Conservation (phyloP, 53 echinoderm and acorn worm species). For the Holothuria leucospilota region DNA sequence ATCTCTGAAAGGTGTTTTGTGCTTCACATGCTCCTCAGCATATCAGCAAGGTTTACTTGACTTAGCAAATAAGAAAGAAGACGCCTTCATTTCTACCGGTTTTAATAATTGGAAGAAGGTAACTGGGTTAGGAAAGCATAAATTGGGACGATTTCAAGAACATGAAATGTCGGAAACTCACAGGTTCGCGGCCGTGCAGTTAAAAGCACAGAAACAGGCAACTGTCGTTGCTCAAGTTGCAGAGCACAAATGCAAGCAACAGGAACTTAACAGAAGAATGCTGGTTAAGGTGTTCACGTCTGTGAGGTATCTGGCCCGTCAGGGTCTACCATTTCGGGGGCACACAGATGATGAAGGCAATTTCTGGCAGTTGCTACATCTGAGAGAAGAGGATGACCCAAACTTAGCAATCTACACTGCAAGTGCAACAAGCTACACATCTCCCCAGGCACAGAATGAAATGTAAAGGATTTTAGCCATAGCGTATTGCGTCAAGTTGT, state of each 20-base stretch:
- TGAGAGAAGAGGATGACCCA: conserved; percentile 35
- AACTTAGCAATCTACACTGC: not conserved
- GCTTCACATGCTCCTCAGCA: conserved; percentile 46
- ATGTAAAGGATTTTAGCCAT: conserved; percentile 21
- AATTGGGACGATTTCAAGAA: conserved; percentile 25
- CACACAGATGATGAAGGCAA: conserved; percentile 43
- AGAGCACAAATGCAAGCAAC: not conserved
- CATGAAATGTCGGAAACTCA: conserved; percentile 43
- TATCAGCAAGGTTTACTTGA: too few species aligned
- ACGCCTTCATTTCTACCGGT: conserved; percentile 57
- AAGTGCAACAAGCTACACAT: conserved; percentile 31
- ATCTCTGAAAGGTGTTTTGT: conserved; percentile 32
- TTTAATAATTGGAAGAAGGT: conserved; percentile 70
- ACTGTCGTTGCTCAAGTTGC: conserved; percentile 9
- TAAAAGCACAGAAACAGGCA: conserved; percentile 5
- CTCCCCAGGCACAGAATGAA: conserved; percentile 51
- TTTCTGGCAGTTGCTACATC: conserved; percentile 36
- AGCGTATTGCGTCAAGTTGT: not conserved
- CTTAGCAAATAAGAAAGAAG: too few species aligned
- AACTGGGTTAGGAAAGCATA: conserved; percentile 18
- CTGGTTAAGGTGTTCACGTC: conserved; percentile 40
- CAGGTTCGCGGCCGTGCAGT: too few species aligned
- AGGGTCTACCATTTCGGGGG: conserved; percentile 56
- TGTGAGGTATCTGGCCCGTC: conserved; percentile 47
- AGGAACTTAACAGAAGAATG: conserved; percentile 43